Conservation (phyloP, 64 coral and sea anemone species). For the Exaiptasia diaphana region DNA sequence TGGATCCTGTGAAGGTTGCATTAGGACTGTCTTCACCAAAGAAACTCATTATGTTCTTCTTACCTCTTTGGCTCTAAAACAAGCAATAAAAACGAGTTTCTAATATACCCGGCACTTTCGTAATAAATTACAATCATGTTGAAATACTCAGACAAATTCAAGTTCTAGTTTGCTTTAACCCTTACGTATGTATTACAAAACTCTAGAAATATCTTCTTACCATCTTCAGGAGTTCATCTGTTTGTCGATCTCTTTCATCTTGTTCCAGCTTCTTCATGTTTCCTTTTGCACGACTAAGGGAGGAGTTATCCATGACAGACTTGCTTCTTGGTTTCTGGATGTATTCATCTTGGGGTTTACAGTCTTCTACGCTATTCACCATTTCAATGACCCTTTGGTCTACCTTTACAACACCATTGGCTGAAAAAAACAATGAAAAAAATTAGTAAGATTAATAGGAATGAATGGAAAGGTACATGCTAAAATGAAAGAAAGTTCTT, state of each 20-base stretch:
- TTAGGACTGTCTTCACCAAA: conserved; percentile 72
- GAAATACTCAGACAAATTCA: too few relatives aligned
- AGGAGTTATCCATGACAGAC: conserved; percentile 51
- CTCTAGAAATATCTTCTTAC: too few relatives aligned
- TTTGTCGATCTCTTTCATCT: conserved; percentile 73
- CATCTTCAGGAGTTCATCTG: conserved; percentile 38
- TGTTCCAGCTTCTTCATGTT: conserved; percentile 19
- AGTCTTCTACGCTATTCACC: conserved; percentile 62
- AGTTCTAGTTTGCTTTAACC: too few relatives aligned
- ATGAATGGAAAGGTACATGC: not conserved
- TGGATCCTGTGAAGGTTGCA: conserved; percentile 24
- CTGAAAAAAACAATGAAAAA: conserved; percentile 9
- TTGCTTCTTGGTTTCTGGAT: conserved; percentile 31
- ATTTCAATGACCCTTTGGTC: conserved; percentile 83
- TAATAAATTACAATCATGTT: too few relatives aligned
- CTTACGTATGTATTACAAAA: too few relatives aligned
- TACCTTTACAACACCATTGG: conserved; percentile 64
- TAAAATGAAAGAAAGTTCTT: not conserved
- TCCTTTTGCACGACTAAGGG: conserved; percentile 24
- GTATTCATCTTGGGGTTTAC: conserved; percentile 16
- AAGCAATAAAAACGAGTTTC: not conserved
- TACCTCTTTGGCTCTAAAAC: conserved; percentile 74
- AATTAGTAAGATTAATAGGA: not conserved
- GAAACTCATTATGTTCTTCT: conserved; percentile 75
- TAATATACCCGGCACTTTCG: too few relatives aligned